Evolutionary conservation across 2,888 invertebrate genomes (phyloP).

Genomic region (Melieria omissa): DNA sequence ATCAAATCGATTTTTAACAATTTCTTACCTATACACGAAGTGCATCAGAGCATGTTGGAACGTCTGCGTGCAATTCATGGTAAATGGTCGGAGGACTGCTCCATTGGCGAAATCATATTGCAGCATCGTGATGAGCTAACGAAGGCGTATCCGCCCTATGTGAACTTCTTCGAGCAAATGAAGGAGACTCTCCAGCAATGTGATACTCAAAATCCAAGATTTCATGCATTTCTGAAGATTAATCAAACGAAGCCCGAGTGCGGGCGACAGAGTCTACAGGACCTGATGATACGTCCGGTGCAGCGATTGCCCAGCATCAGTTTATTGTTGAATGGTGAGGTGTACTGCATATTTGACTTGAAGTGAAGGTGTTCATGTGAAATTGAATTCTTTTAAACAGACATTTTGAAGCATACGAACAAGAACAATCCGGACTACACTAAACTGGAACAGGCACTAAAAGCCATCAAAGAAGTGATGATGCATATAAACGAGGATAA

Average conservation of each 20-base stretch:
- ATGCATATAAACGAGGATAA: constrained; percentile 98
- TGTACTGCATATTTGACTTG: not conserved
- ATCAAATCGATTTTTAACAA: constrained; percentile 95
- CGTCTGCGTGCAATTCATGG: constrained; percentile 66
- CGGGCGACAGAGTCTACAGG: constrained; percentile 93
- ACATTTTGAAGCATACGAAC: constrained; percentile 92
- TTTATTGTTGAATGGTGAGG: constrained; percentile 88
- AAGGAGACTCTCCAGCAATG: constrained; percentile 92
- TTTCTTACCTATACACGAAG: constrained; percentile 92
- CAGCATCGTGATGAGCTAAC: constrained; percentile 88
- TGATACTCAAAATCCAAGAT: constrained; percentile 92
- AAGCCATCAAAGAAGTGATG: constrained; percentile 91
- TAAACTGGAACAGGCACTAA: constrained; percentile 86
- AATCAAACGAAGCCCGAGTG: constrained; percentile 95
- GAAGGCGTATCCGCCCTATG: constrained; percentile 96
- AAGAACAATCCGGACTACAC: constrained; percentile 88
- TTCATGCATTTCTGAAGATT: constrained; percentile 98
- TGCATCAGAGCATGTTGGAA: constrained; percentile 82
- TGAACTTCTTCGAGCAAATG: constrained; percentile 98
- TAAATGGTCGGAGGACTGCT: constrained; percentile 89
- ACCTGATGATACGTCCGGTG: constrained; percentile 96
- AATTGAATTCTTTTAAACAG: constrained; percentile 68
- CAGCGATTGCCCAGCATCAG: constrained; percentile 97
- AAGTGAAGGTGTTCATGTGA: not conserved
- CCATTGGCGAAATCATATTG: constrained; percentile 88